Base-by-base conservation (phyloP, 2,888 invertebrate species). In the Selenia dentaria region DNA sequence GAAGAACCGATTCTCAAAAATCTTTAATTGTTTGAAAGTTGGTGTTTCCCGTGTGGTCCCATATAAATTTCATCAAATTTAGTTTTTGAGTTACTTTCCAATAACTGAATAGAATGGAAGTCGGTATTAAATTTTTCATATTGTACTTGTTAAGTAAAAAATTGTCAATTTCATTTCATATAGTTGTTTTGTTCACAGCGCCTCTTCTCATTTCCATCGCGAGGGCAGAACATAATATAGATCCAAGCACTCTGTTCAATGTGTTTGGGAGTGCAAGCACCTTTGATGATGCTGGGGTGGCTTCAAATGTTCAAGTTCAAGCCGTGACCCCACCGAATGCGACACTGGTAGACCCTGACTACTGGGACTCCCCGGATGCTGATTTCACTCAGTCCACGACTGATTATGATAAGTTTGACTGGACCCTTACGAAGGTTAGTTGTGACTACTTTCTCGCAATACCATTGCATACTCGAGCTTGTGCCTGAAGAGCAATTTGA, bases 321-420 rank as follows among this genome's bases (percentile, higher is more conserved):
- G 68, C 78, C 0, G 73, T 85, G 3, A 64, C 64, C 0, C 79
- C 79, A 0, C 34, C 38, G 0, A 74, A 70, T 26, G 68, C 41
- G 0, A 75, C 76, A 0, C 53, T 74, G 0, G 64, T 74, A 0
- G 71, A 73, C 46, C 59, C 62, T 0, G 79, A 81, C 45, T 74
- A 80, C 44, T 74, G 71, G 68, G 81, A 84, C 1, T 48, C 51
- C 1, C 16, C 4, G 0, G 38, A 49, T 0, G 79, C 83, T 14
- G 55, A 64, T 2, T 84, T 71, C 46, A 64, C 57, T 4, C 78
- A 77, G 1, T 63, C 81, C 0, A 39, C 62, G 0, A 57, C 69
- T 1, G 83, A 87, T 41, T 90, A 92, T 53, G 94, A 94, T 57
- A 81, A 82, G 38, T 95, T 95, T 66, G 94, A 95, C 46, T 94